Base-by-base conservation (phyloP, 1,140 invertebrate species). In the Drosophila gunungcola region DNA sequence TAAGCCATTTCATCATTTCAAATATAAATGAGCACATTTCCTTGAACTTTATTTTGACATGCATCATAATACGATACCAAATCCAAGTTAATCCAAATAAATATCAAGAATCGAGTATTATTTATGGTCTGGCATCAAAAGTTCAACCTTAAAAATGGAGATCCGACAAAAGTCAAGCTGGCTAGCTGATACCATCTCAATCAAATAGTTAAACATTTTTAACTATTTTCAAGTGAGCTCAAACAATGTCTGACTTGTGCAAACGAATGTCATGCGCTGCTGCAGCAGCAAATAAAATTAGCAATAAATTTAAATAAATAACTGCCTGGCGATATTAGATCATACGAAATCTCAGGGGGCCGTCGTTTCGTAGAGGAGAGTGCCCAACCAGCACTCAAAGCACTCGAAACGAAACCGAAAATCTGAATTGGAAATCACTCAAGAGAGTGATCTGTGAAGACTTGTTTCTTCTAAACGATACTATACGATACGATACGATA, bases 281-380 rank as follows among this genome's bases (percentile, higher is more conserved):
- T 73, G 61, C 64, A 34, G 39, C 38, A 58, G 53, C 82, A 84
- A 84, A 89, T 84, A 89, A 86, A 90, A 84, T 89, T 80, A 63
- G 73, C 78, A 89, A 89, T 89, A 89, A 89, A 89, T 89, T 89
- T 89, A 89, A 88, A 88, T 89, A 88, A 88, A 89, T 89, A 89
- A 85, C 73, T 88, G 84, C 73, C 77, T 78, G 73, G 65, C 85
- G 76, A 78, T 80, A 89, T 89, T 89, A 89, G 85, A 89, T 89
- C 84, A 89, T 84, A 67, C 45, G n/a, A 81, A 85, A 83, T 84
- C 81, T 88, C 78, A 42, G 78, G 58, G 58, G 49, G 43, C n/a
- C n/a, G 27, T 58, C 29, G 4, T 36, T 34, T 7, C 16, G 12
- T 10, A 7, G 29, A 6, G 36, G 36, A 42, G 54, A 67, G 27